Evolutionary conservation across 2,113 vertebrate genomes (phyloP).

Genomic region (Thinocorus orbignyianus): DNA sequence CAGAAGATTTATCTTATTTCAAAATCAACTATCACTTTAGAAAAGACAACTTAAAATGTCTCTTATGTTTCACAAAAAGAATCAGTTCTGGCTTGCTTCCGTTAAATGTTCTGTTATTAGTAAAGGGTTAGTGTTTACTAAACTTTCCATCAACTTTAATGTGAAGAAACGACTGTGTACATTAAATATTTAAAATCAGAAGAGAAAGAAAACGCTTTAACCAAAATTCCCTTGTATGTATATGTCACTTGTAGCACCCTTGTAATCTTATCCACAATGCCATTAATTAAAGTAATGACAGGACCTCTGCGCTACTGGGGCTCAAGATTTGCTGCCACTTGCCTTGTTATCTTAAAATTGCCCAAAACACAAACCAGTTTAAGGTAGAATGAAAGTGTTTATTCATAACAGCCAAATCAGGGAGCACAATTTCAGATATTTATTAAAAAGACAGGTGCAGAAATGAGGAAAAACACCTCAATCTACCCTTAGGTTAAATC

Average conservation of each 20-base stretch:
- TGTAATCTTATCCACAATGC: not conserved
- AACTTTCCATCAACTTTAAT: not conserved
- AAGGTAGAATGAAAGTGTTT: not conserved
- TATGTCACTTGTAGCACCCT: not conserved
- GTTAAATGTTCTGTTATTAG: not conserved
- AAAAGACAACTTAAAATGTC: not conserved
- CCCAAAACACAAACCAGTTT: not conserved
- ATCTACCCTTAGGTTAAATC: not conserved
- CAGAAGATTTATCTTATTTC: not conserved
- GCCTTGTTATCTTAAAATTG: not conserved
- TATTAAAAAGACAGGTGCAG: constrained; percentile 9
- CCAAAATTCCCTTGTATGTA: not conserved
- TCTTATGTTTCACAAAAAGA: not conserved
- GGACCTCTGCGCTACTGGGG: too few relatives aligned
- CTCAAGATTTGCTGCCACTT: not conserved
- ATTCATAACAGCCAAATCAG: not conserved
- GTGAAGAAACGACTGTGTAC: not conserved
- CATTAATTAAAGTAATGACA: not conserved
- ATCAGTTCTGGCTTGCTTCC: not conserved
- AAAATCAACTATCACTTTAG: not conserved
- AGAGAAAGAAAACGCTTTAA: not conserved
- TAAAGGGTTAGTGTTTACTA: not conserved
- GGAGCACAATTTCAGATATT: not conserved
- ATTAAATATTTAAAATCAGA: not conserved
- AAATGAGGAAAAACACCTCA: not conserved